phyloP scores from a whole-genome alignment of 2,113 vertebrate genomes.

The Poicephalus meyeri region DNA sequence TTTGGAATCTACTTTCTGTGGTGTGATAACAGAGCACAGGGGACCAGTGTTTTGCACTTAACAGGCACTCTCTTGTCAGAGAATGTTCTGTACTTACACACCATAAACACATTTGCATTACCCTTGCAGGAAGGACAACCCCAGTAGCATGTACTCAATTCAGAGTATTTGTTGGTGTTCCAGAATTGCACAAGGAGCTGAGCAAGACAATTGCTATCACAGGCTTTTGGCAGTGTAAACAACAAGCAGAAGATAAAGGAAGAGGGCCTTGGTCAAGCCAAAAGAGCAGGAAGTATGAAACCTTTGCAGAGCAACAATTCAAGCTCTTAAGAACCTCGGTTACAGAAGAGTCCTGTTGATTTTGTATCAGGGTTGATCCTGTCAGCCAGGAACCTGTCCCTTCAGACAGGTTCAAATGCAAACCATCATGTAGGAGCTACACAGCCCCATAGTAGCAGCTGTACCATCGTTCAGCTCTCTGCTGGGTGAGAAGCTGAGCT shows the following conservation, averaged over 20 bases:
- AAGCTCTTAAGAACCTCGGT: background rate
- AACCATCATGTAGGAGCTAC: background rate
- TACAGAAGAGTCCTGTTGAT: background rate
- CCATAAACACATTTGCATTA: background rate
- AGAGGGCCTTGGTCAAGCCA: background rate
- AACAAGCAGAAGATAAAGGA: background rate
- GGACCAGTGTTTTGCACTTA: background rate
- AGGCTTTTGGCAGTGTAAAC: background rate
- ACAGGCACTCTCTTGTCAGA: conserved; percentile 17
- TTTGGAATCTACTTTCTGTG: background rate
- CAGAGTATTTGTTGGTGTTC: background rate
- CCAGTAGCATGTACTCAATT: background rate
- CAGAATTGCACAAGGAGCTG: background rate
- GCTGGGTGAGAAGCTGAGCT: background rate
- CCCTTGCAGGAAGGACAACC: background rate
- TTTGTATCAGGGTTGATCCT: background rate
- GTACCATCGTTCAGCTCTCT: background rate
- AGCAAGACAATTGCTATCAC: background rate
- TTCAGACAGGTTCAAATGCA: background rate
- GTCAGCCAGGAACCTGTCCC: background rate
- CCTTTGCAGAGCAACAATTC: background rate
- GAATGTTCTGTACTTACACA: background rate
- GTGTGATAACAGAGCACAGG: background rate
- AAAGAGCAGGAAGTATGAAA: background rate
- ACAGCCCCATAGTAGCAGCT: background rate